Conservation (phyloP, 1,140 invertebrate genomes). For the Holcopasites calliopsidis region DNA sequence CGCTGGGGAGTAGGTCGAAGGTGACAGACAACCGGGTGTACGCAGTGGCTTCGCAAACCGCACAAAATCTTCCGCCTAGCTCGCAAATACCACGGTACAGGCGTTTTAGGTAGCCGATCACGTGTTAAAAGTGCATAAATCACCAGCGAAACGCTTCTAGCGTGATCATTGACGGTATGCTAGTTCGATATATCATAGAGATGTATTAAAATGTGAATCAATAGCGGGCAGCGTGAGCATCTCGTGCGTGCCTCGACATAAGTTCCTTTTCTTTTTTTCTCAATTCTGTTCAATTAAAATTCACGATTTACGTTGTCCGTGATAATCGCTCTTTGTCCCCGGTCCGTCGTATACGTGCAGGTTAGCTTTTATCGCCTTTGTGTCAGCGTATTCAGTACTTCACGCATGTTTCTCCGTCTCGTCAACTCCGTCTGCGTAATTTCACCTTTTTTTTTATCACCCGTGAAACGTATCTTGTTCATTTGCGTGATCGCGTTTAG, state of each 20-base stretch:
- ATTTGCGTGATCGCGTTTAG: not conserved
- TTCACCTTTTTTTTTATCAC: not conserved
- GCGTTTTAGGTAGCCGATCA: slow-evolving; percentile 53
- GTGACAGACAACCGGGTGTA: slow-evolving; percentile 75
- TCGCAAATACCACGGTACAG: slow-evolving; percentile 55
- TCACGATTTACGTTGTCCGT: not conserved
- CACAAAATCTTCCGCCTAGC: slow-evolving; percentile 51
- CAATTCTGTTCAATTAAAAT: slow-evolving; percentile 12
- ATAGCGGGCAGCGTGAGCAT: slow-evolving; percentile 67
- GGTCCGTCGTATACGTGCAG: slow-evolving; percentile 15
- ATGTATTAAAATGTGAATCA: slow-evolving; percentile 68
- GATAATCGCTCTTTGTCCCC: not conserved
- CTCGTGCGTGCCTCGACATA: slow-evolving; percentile 52
- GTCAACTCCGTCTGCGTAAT: not conserved
- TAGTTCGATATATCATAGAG: slow-evolving; percentile 58
- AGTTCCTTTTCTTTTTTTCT: slow-evolving; percentile 9
- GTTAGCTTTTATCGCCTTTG: slow-evolving; percentile 38
- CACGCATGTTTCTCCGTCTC: slow-evolving; percentile 15
- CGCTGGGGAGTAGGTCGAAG: slow-evolving; percentile 74
- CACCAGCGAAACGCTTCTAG: slow-evolving; percentile 45
- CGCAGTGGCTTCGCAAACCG: slow-evolving; percentile 63
- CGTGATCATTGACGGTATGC: slow-evolving; percentile 58
- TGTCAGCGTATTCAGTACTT: slow-evolving; percentile 23
- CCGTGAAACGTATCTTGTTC: not conserved
- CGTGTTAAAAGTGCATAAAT: slow-evolving; percentile 54